A percentile compares a stretch with the other conserved stretches of the same genome.
These are phyloP conservation scores for Saguinus midas DNA, from an alignment of 2,113 vertebrate genomes.

Conservation along the genomic window DNA sequence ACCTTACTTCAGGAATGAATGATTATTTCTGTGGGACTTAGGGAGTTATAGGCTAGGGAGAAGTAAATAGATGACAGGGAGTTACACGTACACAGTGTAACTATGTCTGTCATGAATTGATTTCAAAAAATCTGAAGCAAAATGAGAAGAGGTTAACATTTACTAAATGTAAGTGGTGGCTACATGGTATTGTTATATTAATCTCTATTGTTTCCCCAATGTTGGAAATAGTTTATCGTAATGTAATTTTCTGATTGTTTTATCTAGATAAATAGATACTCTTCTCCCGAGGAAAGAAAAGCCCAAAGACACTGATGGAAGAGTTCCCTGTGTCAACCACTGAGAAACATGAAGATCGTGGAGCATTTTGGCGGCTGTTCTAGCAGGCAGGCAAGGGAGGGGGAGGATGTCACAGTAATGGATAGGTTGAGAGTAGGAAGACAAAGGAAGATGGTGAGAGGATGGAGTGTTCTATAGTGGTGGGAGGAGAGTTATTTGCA, in stretches of 20 bases:
- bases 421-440: not conserved
- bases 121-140: slow-evolving; percentile 28
- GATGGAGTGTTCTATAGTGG: no score
- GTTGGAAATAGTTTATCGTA: not conserved
- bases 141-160: not conserved
- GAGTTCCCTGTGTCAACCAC: not conserved
- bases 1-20: not conserved
- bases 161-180: not conserved
- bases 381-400: not conserved
- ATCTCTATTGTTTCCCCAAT: not conserved
- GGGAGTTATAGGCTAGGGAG: not conserved
- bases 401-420: not conserved
- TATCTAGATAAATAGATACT: not conserved
- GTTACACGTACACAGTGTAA: not conserved
- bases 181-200: not conserved
- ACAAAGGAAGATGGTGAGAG: not conserved
- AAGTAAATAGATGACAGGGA: not conserved
- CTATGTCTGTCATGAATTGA: not conserved
- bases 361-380: not conserved
- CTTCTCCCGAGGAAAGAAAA: not conserved
- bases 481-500: not conserved
- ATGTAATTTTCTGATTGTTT: not conserved
- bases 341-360: not conserved
- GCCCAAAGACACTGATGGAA: not conserved
- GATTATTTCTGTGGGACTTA: not conserved